Base-by-base conservation (phyloP, 2,888 invertebrate genomes). In the Latrodectus elegans region DNA sequence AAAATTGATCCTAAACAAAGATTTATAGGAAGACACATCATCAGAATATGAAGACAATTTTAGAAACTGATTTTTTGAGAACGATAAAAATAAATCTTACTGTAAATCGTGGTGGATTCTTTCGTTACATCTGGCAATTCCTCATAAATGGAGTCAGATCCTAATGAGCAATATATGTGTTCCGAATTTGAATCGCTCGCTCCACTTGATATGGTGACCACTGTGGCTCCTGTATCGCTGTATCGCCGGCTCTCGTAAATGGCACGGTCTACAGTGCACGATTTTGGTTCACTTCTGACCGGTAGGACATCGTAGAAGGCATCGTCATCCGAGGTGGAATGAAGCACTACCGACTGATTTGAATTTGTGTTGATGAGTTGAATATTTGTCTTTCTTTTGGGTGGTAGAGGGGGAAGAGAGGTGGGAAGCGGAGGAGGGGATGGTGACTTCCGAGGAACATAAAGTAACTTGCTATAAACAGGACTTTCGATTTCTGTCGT, bases 231-330 rank as follows among this genome's bases (percentile, higher is more conserved):
- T 0, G 88, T 88, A 51, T 84, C 84, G 22, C 72, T 84, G 26
- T 80, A 83, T 12, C 84, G 65, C n/a, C 77, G 52, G 72, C 84
- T 79, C 38, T 88, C 88, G n/a, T 88, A 88, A 38, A 88, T 88
- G 72, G 53, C 70, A 15, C 15, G 65, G 49, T 79, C 73, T 11
- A 65, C 15, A 3, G 49, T 52, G 0, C 26, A 8, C 4, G 71
- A 8, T 22, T 55, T 65, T 2, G 75, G 60, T 11, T 26, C 8
- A 9, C 51, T 26, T 14, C 65, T 52, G 0, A 52, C 22, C 2
- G 85, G 85, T 15, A 87, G 60, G 2, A 60, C 67, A 10, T 87
- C 86, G 26, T 87, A 87, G 38, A 81, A 10, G n/a, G 55, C 60
- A 11, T 86, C 85, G 17, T 70, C 64, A 17, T 75, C 76, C 0